phyloP scores from a whole-genome alignment of 2,797 vertebrate species.

The Gila robusta region DNA sequence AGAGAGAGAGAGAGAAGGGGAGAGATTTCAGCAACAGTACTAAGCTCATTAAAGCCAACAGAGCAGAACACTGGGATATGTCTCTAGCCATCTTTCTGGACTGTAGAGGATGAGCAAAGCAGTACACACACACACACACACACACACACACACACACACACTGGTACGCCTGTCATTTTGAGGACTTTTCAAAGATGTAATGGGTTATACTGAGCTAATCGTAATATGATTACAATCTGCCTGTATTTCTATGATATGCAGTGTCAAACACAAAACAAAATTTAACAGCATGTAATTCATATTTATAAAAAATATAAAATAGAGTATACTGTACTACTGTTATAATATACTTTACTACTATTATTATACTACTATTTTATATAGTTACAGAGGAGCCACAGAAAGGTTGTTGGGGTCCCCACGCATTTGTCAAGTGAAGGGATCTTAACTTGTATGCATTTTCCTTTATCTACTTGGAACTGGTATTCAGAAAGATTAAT shows the following conservation, averaged over 20 bases:
- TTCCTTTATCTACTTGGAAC: neutral
- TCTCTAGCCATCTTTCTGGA: neutral
- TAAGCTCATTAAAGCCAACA: slow-evolving; percentile 53
- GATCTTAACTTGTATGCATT: neutral
- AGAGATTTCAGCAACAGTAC: slow-evolving; percentile 41
- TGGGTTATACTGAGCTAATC: neutral
- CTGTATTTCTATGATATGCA: neutral
- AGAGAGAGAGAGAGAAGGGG: slow-evolving; percentile 16
- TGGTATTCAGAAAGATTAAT: neutral
- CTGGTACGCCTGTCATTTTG: neutral
- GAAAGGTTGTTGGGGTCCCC: neutral
- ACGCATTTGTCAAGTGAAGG: neutral
- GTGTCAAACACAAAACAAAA: neutral
- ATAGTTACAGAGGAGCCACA: neutral
- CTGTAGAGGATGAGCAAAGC: neutral
- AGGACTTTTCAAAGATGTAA: neutral
- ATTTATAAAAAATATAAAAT: neutral
- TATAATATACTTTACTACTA: neutral
- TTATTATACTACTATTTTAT: neutral
- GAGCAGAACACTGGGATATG: slow-evolving; percentile 52
- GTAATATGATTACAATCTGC: neutral
- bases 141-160: too few relatives aligned
- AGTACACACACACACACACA: slow-evolving; percentile 29
- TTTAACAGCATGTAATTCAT: neutral
- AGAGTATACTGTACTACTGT: too few relatives aligned